Conservation (phyloP, 2,113 vertebrate genomes). For the Chloropsis hardwickii region DNA sequence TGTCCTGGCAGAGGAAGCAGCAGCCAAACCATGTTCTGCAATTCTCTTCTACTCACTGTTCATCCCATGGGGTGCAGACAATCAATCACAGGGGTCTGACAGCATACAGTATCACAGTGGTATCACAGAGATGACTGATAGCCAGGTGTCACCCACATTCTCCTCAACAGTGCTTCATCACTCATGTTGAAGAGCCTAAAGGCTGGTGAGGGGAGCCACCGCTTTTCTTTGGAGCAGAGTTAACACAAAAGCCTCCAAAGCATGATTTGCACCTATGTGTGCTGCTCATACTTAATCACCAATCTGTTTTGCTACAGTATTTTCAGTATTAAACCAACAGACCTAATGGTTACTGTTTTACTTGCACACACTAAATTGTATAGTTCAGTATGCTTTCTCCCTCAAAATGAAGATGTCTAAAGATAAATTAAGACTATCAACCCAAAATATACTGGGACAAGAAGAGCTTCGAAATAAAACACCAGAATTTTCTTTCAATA, state of each 20-base stretch:
- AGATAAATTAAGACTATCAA: background rate
- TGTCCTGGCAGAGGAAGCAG: background rate
- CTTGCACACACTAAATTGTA: background rate
- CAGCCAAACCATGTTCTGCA: background rate
- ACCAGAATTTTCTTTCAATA: background rate
- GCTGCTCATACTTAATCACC: background rate
- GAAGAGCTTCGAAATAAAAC: background rate
- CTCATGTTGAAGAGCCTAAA: background rate
- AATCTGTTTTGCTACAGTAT: background rate
- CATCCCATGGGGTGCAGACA: background rate
- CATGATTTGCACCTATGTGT: background rate
- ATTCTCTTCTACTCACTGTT: background rate
- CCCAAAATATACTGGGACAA: background rate
- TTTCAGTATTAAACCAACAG: conserved; percentile 32
- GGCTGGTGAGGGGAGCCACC: background rate
- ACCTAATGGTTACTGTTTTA: background rate
- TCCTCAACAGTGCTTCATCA: background rate
- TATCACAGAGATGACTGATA: background rate
- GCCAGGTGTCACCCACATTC: background rate
- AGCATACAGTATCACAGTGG: background rate
- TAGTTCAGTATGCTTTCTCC: background rate
- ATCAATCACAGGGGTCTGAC: background rate
- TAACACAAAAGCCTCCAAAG: background rate
- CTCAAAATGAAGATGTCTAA: background rate
- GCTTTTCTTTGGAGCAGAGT: background rate